Conservation (phyloP, 2,113 vertebrate species). For the Cnemophilus loriae region DNA sequence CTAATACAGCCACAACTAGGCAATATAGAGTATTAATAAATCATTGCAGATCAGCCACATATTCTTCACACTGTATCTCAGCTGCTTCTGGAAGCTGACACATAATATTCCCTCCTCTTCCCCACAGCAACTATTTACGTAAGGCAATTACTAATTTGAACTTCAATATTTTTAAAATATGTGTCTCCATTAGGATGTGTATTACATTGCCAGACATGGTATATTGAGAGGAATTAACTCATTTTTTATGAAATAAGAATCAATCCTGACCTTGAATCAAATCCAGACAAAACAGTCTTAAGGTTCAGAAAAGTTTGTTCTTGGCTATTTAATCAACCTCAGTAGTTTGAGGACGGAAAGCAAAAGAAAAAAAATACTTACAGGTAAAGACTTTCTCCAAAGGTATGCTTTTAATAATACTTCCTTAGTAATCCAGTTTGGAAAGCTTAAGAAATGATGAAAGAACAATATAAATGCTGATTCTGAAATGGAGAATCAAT, state of each 20-base stretch:
- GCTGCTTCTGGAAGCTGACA: not conserved
- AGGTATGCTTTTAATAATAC: not conserved
- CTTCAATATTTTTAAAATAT: not conserved
- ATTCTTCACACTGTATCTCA: not conserved
- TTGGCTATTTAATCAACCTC: not conserved
- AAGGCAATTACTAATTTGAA: not conserved
- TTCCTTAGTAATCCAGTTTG: not conserved
- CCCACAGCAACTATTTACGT: not conserved
- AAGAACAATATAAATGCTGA: not conserved
- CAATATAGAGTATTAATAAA: not conserved
- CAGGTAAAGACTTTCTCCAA: not conserved
- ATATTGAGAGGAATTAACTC: not conserved
- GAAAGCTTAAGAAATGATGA: not conserved
- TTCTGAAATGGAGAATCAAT: not conserved
- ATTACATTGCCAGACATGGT: not conserved
- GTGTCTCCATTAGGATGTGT: not conserved
- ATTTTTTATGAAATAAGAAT: conserved; percentile 4
- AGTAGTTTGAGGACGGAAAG: not conserved
- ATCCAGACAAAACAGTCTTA: not conserved
- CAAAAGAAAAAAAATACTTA: fast-evolving
- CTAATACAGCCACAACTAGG: not conserved
- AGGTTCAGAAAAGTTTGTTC: not conserved
- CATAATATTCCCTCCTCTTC: not conserved
- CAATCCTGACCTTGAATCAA: not conserved
- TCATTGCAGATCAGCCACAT: not conserved